These are phyloP conservation scores for Smutsia gigantea DNA, from an alignment of 2,797 vertebrate species.

Conservation along the genomic window DNA sequence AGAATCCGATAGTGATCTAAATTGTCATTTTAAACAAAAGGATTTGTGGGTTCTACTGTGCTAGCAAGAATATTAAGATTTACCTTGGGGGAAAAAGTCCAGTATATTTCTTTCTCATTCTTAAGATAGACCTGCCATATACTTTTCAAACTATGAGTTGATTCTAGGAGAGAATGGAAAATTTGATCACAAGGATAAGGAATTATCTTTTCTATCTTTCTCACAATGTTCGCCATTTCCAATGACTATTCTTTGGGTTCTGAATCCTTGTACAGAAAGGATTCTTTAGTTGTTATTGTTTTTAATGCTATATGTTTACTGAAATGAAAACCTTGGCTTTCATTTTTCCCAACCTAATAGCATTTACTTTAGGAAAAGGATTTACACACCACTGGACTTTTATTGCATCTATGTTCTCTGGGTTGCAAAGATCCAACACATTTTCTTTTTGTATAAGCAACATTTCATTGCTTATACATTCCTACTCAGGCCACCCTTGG, in stretches of 20 bases:
- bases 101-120: background rate
- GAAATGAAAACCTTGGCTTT: constrained; percentile 33
- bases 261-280: background rate
- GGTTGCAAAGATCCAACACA: background rate
- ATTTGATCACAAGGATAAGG: background rate
- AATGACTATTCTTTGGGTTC: background rate
- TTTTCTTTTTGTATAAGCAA: background rate
- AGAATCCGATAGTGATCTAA: background rate
- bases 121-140: background rate
- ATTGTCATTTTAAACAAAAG: constrained; percentile 2
- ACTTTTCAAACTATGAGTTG: background rate
- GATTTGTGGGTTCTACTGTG: background rate
- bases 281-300: background rate
- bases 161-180: background rate
- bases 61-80: background rate
- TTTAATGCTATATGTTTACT: background rate
- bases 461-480: background rate
- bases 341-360: background rate
- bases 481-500: background rate
- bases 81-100: background rate
- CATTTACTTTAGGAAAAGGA: background rate
- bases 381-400: background rate
- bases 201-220: background rate
- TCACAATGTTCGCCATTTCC: background rate
- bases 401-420: background rate